Conservation (phyloP, 2,888 invertebrate genomes). For the Nebria brevicollis region DNA sequence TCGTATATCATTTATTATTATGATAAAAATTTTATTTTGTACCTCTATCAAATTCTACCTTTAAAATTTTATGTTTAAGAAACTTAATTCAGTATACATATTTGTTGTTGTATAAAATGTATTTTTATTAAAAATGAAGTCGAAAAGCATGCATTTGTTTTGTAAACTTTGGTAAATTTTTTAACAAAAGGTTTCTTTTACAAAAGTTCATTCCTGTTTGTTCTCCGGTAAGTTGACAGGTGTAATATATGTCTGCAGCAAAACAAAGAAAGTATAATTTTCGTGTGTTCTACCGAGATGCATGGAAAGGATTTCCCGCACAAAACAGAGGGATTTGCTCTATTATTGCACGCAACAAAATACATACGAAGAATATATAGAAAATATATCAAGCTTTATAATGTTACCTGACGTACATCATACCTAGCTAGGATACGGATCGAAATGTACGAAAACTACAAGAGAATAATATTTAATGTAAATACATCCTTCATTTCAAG, state of each 20-base stretch:
- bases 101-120: not conserved
- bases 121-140: not conserved
- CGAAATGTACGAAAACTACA: not conserved
- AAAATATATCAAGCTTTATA: conserved; percentile 16
- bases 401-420: not conserved
- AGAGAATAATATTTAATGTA: not conserved
- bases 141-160: not conserved
- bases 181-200: conserved; percentile 4
- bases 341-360: conserved; percentile 30
- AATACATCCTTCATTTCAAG: not conserved
- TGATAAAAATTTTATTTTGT: too few relatives aligned
- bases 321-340: conserved; percentile 27
- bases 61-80: too few relatives aligned
- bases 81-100: too few relatives aligned
- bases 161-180: not conserved
- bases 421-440: not conserved
- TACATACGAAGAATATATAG: not conserved
- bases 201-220: not conserved
- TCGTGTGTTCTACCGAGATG: conserved; percentile 14
- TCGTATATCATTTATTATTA: too few relatives aligned
- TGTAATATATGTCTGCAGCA: conserved; percentile 29
- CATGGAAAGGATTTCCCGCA: conserved; percentile 6
- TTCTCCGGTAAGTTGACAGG: conserved; percentile 18
- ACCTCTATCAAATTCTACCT: too few relatives aligned
- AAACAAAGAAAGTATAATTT: conserved; percentile 33